A percentile compares a stretch with the other conserved stretches of the same genome.
Conservation (phyloP, 2,797 vertebrate species). For the Euthynnus affinis region DNA sequence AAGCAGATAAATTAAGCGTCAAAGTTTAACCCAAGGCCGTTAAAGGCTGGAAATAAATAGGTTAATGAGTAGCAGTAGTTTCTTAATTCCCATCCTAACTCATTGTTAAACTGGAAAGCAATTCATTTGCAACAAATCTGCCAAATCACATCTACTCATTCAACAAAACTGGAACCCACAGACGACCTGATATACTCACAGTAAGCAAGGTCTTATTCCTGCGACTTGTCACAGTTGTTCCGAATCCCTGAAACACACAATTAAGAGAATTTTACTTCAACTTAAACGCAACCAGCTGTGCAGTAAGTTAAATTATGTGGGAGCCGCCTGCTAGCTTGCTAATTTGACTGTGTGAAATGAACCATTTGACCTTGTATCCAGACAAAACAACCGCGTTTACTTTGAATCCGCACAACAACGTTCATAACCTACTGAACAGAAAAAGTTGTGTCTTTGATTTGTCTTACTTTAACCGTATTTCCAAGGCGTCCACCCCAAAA, state of each 20-base stretch:
- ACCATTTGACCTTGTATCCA: constrained; percentile 75
- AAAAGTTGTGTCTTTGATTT: background rate
- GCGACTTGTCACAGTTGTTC: constrained; percentile 66
- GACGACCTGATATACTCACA: constrained; percentile 67
- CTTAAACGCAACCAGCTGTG: no score
- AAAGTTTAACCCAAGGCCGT: constrained; percentile 29
- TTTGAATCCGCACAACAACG: background rate
- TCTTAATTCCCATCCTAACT: background rate
- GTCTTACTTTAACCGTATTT: constrained; percentile 81
- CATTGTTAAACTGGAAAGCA: background rate
- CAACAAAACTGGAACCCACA: background rate
- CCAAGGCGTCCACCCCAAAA: constrained; percentile 74
- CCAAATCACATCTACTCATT: constrained; percentile 8
- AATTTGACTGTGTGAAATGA: background rate
- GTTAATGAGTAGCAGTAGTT: background rate
- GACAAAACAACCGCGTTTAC: background rate
- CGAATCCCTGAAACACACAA: constrained; percentile 78
- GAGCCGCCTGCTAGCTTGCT: constrained; percentile 12
- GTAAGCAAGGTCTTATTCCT: constrained; percentile 67
- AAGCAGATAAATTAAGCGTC: background rate
- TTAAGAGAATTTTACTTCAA: background rate
- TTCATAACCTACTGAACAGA: background rate
- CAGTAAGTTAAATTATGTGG: background rate
- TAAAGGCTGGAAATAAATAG: constrained; percentile 2
- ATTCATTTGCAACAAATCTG: background rate